Base-by-base conservation (phyloP, 2,113 vertebrate species). In the Ptilorrhoa leucosticta region DNA sequence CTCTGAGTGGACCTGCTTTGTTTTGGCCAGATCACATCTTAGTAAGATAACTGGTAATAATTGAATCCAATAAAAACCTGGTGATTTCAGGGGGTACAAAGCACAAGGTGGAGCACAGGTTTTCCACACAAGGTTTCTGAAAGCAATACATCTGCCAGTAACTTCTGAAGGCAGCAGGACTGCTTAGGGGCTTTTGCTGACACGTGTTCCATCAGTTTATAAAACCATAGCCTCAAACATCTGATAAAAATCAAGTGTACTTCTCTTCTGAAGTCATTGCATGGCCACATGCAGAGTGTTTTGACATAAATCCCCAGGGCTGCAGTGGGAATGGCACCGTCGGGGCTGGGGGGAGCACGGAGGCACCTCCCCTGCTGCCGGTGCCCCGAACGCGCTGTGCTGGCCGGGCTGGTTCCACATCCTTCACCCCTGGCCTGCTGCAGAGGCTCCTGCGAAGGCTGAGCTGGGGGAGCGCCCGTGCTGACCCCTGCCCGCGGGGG, bases 181-280 rank as follows among this genome's bases (percentile, higher is more conserved):
- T 64, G 86, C 66, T 92, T 73, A 53, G 13, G 22, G 68, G 60
- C 60, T 80, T 92, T 66, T 83, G 65, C 60, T 90, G 83, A 88
- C 40, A 68, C 2, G 3, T 54, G 61, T 93, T 94, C 76, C 71
- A 65, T 90, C 79, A 92, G 80, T 78, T 93, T 82, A 45, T 73
- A 94, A 88, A 95, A 53, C 44, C 18, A 4, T 47, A 78, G 53
- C 83, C 47, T 81, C 24, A 37, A 81, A 94, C 90, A 87, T 86
- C 96, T 96, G 93, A 95, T 87, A 81, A 66, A 93, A 93, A 95
- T 93, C 79, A 95, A 30, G 61, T 71, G 60, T 68, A 28, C 64
- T 83, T 70, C 69, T 91, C 76, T 21, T 84, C 44, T 86, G 93
- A 86, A 78, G 37, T 54, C 47, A 13, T 10, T 66, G 60, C 44